Conservation (phyloP, 1,140 invertebrate species). For the Pseudachorutes palmiensis region DNA sequence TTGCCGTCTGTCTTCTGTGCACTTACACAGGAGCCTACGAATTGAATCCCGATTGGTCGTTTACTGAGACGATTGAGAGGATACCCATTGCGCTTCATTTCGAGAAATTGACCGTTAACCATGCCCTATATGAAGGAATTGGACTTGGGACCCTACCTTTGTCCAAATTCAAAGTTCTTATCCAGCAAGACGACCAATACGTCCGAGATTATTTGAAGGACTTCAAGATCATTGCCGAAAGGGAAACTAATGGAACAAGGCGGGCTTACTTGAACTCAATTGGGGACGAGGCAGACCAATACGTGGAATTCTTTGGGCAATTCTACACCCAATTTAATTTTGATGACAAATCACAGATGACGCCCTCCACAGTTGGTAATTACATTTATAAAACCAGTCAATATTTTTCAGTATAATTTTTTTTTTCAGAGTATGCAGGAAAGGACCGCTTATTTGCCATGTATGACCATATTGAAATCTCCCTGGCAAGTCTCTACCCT, state of each 20-base stretch:
- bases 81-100: background rate
- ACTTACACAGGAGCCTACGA: background rate
- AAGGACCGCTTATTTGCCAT: background rate
- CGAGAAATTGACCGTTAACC: background rate
- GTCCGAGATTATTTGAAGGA: constrained; percentile 14
- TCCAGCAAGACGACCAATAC: constrained; percentile 21
- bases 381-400: too few relatives aligned
- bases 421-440: background rate
- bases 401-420: background rate
- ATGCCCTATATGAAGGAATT: constrained; percentile 8
- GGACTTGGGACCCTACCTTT: constrained; percentile 10
- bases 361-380: background rate
- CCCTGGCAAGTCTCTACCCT: constrained; percentile 7
- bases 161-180: constrained; percentile 10
- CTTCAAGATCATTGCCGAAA: background rate
- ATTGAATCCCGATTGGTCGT: background rate
- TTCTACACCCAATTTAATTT: constrained; percentile 12
- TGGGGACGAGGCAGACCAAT: background rate
- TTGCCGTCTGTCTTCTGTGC: background rate
- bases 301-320: background rate
- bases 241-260: background rate
- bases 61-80: background rate
- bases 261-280: background rate
- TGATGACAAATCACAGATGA: background rate
- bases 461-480: constrained; percentile 4